Base-by-base conservation (phyloP, 2,113 vertebrate species). In the Circaetus cinerascens region DNA sequence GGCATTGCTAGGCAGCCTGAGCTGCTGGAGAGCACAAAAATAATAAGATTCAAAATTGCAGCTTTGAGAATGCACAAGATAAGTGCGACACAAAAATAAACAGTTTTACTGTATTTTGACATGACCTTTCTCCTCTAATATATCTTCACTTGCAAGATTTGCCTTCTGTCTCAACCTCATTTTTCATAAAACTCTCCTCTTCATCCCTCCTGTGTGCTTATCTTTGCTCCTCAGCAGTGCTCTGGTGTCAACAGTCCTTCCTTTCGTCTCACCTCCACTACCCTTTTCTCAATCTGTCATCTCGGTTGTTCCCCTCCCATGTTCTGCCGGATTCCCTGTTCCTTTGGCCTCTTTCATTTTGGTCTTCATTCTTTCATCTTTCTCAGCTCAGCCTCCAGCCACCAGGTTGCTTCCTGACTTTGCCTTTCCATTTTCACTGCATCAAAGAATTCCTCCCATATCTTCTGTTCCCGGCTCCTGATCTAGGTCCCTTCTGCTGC, bases 1-100 rank as follows among this genome's bases (percentile, higher is more conserved):
- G 91, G 48, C 94, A 97, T 91, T 94, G 97, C 97, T 96, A 95
- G 85, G 97, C 96, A 95, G 94, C 91, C 75, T 9, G 38, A 94
- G 89, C 93, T 92, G 69, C 93, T 74, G 90, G 77, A 60, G 71
- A 98, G 85, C 94, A 88, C 68, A 66, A 46, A 73, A 89, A 78
- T 87, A 95, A 87, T 62, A 76, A 76, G 84, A 92, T 81, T 89
- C 76, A 89, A 91, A 92, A 97, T 45, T 84, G 86, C 22, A 10
- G 92, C 80, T 82, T 90, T 15, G 15, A 69, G 80, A 94, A 95
- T 62, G 71, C 78, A 66, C 56, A 80, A 91, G 90, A 95, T 85
- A 95, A 74, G 48, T 57, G 59, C 7, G 1, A 77, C 34, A 55
- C 57, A 95, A 88, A 92, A 96, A 94, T 89, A 97, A 95, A 95